Conservation (phyloP, 2,888 invertebrate genomes). For the Aethes cnicana region DNA sequence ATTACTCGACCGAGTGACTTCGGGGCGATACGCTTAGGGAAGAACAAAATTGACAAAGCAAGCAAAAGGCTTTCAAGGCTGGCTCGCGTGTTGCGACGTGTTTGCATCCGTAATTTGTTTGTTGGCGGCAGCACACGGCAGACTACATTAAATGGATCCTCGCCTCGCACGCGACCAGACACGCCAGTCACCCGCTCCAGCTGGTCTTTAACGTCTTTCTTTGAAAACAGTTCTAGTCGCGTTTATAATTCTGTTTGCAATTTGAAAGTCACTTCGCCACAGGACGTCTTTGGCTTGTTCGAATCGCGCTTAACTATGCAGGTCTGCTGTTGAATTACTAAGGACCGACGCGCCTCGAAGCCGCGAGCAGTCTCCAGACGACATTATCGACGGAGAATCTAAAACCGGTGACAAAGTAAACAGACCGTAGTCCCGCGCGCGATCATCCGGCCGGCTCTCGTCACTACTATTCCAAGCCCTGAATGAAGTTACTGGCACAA, state of each 20-base stretch:
- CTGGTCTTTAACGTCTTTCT: conserved; percentile 48
- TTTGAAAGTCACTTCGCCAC: conserved; percentile 20
- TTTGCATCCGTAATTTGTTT: conserved; percentile 82
- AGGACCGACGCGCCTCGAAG: conserved; percentile 18
- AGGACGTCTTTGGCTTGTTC: conserved; percentile 9
- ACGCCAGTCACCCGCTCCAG: conserved; percentile 48
- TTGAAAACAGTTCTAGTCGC: conserved; percentile 38
- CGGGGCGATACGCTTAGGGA: conserved; percentile 49
- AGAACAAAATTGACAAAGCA: conserved; percentile 72
- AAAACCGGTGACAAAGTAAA: conserved; percentile 52
- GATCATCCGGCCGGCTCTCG: conserved; percentile 38
- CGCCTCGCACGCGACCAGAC: conserved; percentile 65
- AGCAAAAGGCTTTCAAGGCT: conserved; percentile 76
- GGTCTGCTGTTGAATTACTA: conserved; percentile 32
- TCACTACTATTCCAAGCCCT: conserved; percentile 42
- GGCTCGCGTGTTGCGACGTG: conserved; percentile 77
- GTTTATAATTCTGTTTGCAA: conserved; percentile 30
- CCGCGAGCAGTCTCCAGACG: conserved; percentile 32
- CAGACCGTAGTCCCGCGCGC: conserved; percentile 44
- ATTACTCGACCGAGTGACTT: conserved; percentile 48
- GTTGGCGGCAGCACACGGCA: conserved; percentile 74
- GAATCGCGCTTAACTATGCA: conserved; percentile 33
- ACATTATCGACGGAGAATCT: conserved; percentile 43
- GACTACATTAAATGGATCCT: conserved; percentile 77
- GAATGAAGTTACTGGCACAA: conserved; percentile 34